phyloP scores from a whole-genome alignment of 2,888 invertebrate species.

The Lymantria monacha region DNA sequence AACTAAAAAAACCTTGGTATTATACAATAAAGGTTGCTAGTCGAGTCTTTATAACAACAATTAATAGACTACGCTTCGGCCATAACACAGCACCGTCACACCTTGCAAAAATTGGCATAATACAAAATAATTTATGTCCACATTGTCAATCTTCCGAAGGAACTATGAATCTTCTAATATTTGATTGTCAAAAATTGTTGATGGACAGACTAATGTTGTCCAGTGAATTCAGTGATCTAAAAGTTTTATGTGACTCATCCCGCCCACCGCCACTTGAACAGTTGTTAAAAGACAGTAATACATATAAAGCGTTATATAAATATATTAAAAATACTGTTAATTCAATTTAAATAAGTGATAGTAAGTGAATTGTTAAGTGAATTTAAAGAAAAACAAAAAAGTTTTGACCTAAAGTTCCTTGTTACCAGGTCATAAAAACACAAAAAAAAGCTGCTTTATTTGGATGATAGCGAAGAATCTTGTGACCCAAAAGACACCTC shows the following conservation, averaged over 20 bases:
- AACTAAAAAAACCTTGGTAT: neutral
- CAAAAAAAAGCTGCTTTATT: too few species aligned
- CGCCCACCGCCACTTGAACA: neutral
- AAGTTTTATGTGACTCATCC: neutral
- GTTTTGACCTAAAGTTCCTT: too few species aligned
- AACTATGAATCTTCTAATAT: neutral
- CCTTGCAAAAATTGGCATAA: neutral
- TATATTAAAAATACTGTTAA: too few species aligned
- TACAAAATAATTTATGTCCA: neutral
- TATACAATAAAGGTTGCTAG: neutral
- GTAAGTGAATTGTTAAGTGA: too few species aligned
- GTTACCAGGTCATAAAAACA: too few species aligned
- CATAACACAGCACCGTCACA: neutral
- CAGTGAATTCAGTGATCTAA: neutral
- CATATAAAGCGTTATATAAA: too few species aligned
- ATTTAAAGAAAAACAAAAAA: too few species aligned
- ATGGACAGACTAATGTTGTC: neutral
- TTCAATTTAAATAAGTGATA: too few species aligned
- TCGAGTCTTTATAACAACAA: neutral
- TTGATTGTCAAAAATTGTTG: neutral
- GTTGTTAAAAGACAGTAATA: neutral
- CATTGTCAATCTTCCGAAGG: neutral
- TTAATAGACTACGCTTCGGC: neutral
- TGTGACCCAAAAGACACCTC: too few species aligned
- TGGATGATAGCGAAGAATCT: too few species aligned